Evolutionary conservation across 2,797 vertebrate genomes (phyloP).

Genomic region (Ptychobarbus kaznakovi): DNA sequence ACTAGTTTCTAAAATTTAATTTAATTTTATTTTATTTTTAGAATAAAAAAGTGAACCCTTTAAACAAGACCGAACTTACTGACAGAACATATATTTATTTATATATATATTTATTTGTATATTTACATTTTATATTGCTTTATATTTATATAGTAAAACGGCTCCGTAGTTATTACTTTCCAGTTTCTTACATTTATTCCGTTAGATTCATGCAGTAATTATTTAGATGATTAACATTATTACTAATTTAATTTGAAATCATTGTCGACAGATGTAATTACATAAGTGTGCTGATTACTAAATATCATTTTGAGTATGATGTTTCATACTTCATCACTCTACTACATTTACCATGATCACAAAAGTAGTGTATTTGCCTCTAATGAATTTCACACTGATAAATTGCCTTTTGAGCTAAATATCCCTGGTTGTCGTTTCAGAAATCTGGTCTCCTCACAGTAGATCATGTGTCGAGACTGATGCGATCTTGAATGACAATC

Average conservation of each 20-base stretch:
- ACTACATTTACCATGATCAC: background rate
- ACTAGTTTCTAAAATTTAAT: background rate
- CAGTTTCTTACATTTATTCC: background rate
- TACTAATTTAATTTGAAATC: background rate
- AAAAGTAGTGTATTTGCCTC: background rate
- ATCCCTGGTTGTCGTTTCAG: background rate
- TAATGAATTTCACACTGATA: background rate
- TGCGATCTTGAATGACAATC: conserved; percentile 50
- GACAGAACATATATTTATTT: too few species aligned
- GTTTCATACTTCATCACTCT: background rate
- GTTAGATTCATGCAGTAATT: background rate
- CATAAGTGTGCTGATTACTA: background rate
- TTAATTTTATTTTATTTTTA: background rate
- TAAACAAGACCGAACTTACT: too few species aligned
- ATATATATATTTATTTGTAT: background rate
- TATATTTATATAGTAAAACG: background rate
- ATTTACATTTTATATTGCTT: background rate
- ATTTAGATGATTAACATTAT: background rate
- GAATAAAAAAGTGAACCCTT: background rate
- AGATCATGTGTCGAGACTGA: conserved; percentile 40
- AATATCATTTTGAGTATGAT: background rate
- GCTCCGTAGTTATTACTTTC: background rate
- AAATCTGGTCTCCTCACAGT: background rate
- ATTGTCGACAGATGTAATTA: background rate
- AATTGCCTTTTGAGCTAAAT: background rate